Conservation (phyloP, 2,797 vertebrate species). For the Phataginus tetradactyla region DNA sequence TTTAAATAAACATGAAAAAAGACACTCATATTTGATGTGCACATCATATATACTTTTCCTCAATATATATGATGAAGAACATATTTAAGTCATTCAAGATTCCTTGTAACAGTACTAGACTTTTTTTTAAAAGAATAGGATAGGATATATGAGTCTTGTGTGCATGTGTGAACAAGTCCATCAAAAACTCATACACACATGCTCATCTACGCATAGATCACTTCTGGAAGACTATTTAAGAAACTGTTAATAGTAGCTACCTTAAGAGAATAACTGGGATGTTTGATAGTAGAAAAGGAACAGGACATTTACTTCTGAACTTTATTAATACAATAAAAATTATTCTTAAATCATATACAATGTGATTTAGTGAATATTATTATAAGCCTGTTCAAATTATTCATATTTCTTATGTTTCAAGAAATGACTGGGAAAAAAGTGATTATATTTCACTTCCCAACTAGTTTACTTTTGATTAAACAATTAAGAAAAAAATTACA, state of each 20-base stretch:
- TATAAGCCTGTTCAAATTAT: neutral
- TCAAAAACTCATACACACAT: neutral
- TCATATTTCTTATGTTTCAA: conserved; percentile 35
- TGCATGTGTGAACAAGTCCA: neutral
- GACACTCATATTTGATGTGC: neutral
- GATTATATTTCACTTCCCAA: neutral
- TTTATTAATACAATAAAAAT: neutral
- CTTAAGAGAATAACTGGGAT: neutral
- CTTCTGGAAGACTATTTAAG: neutral
- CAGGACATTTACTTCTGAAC: neutral
- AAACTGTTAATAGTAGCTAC: neutral
- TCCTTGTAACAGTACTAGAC: neutral
- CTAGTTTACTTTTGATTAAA: conserved; percentile 17
- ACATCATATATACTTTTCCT: neutral
- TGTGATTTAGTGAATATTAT: neutral
- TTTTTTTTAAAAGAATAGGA: neutral
- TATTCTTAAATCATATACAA: neutral
- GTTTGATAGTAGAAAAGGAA: neutral
- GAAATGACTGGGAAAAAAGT: neutral
- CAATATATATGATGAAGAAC: neutral
- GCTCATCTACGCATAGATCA: neutral
- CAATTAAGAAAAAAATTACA: neutral
- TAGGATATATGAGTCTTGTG: neutral
- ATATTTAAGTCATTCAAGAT: neutral
- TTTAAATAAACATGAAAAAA: neutral